A percentile compares a stretch with the other conserved stretches of the same genome.
Conservation (phyloP, 2,888 invertebrate species). For the Anoplius nigerrimus region DNA sequence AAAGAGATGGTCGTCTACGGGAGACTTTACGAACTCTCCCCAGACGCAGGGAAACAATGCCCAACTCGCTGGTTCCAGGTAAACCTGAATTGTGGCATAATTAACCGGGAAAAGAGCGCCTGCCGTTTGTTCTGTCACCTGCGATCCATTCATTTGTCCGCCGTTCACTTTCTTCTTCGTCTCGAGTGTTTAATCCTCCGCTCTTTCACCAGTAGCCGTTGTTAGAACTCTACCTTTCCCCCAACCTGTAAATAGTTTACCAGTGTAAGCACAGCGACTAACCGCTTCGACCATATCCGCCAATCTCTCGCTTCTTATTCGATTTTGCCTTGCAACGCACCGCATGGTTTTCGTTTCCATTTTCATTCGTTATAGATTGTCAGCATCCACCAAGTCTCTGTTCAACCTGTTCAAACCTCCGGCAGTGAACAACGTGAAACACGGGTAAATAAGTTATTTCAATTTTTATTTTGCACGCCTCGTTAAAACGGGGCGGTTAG, state of each 20-base stretch:
- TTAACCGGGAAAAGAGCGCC: too few species aligned
- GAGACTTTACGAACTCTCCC: conserved; percentile 83
- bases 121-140: background rate
- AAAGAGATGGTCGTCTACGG: conserved; percentile 89
- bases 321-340: conserved; percentile 49
- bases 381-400: conserved; percentile 75
- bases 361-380: conserved; percentile 73
- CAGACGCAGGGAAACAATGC: conserved; percentile 68
- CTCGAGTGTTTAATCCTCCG: conserved; percentile 16
- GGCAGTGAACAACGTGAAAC: conserved; percentile 73
- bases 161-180: conserved; percentile 32
- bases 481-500: too few species aligned
- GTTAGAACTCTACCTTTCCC: too few species aligned
- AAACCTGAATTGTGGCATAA: conserved; percentile 49
- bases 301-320: conserved; percentile 7
- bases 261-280: too few species aligned
- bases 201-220: background rate
- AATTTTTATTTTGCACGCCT: background rate
- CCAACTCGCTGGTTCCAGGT: conserved; percentile 75
- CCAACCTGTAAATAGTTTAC: too few species aligned
- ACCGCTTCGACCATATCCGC: background rate
- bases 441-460: conserved; percentile 71
- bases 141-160: conserved; percentile 17
- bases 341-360: conserved; percentile 70
- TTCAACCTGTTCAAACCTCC: conserved; percentile 75